Conservation (phyloP, 1,140 invertebrate genomes). For the Aphelinus certus region DNA sequence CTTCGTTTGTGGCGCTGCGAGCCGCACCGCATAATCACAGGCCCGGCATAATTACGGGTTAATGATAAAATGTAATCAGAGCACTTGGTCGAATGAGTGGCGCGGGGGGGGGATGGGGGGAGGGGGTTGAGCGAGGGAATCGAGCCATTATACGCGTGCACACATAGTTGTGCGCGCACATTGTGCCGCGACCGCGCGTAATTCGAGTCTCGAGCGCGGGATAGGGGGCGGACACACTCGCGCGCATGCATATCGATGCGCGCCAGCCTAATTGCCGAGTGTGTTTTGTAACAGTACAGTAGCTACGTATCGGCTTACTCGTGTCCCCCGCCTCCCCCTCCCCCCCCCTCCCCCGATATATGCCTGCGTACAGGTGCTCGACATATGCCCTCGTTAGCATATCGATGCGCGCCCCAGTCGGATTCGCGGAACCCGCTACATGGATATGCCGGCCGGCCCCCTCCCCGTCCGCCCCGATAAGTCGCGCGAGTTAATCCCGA, state of each 20-base stretch:
- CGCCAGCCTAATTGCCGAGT: constrained; percentile 55
- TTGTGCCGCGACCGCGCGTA: no score
- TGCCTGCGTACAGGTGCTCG: not conserved
- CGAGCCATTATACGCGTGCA: not conserved
- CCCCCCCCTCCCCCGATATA: constrained; percentile 7
- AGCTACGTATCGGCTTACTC: constrained; percentile 52
- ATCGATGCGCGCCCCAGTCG: not conserved
- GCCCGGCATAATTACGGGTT: constrained; percentile 23
- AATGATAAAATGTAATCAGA: constrained; percentile 37
- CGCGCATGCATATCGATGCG: constrained; percentile 26
- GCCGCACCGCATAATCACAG: constrained; percentile 22
- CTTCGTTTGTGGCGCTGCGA: not conserved
- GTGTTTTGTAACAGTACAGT: constrained; percentile 58
- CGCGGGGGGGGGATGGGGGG: no score
- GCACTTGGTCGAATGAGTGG: constrained; percentile 24
- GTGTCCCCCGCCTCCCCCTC: constrained; percentile 23
- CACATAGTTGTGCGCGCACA: no score
- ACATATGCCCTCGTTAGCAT: not conserved
- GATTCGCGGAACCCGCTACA: no score
- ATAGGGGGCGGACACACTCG: no score
- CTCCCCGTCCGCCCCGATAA: no score
- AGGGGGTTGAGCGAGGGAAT: constrained; percentile 20
- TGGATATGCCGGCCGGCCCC: no score
- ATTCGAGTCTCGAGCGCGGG: no score
- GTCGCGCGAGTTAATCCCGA: no score